These are phyloP conservation scores for Lampris megalopsis DNA, from an alignment of 2,113 vertebrate genomes.

Conservation along the genomic window DNA sequence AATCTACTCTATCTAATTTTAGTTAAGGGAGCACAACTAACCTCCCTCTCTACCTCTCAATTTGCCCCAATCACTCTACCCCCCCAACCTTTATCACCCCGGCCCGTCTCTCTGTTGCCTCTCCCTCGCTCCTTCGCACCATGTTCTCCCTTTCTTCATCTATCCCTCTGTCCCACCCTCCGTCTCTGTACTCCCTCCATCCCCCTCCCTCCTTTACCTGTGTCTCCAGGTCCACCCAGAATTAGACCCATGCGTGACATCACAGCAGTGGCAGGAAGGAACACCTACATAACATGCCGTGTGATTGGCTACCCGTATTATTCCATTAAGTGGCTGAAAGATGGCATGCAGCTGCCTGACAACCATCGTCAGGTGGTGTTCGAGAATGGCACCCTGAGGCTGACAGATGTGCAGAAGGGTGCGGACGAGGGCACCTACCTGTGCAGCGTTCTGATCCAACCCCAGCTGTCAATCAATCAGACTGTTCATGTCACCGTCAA, in stretches of 20 bases:
- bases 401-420: conserved; percentile 97
- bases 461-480: conserved; percentile 98
- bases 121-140: conserved; percentile 49
- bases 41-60: conserved; percentile 78
- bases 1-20: conserved; percentile 59
- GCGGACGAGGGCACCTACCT: conserved; percentile 97
- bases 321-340: conserved; percentile 99
- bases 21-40: conserved; percentile 79
- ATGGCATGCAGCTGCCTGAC: conserved; percentile 93
- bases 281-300: conserved; percentile 97
- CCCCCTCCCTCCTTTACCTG: conserved; percentile 70
- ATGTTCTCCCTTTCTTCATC: conserved; percentile 68
- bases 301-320: conserved; percentile 99
- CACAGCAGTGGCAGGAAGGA: conserved; percentile 96
- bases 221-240: conserved; percentile 92
- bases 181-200: conserved; percentile 57
- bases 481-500: conserved; percentile 96
- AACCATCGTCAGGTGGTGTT: conserved; percentile 99
- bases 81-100: conserved; percentile 71
- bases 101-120: conserved; percentile 63
- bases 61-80: conserved; percentile 76
- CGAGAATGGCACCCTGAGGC: conserved; percentile 96
- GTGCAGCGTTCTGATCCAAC: conserved; percentile 98
- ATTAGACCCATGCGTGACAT: conserved; percentile 98
- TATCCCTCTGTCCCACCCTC: conserved; percentile 59